These are phyloP conservation scores for Dolichallabes microphthalmus DNA, from an alignment of 2,113 vertebrate genomes.

Conservation along the genomic window DNA sequence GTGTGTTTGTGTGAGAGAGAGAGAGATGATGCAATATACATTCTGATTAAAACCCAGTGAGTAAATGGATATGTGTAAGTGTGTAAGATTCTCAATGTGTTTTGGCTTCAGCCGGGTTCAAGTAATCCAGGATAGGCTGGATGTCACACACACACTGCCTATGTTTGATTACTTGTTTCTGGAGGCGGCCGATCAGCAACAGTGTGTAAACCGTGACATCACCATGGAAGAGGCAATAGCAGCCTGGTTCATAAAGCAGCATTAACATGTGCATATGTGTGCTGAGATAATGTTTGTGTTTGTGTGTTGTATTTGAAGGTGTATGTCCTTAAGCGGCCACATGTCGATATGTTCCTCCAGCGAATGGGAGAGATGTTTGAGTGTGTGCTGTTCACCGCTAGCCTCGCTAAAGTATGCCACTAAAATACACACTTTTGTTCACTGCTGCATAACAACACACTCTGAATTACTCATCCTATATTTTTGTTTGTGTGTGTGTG, in stretches of 20 bases:
- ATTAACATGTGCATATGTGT: not conserved
- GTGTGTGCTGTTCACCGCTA: constrained; percentile 89
- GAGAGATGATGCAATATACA: too few species aligned
- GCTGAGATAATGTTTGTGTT: not conserved
- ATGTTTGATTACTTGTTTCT: constrained; percentile 87
- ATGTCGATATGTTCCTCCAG: constrained; percentile 85
- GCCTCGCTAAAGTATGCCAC: constrained; percentile 81
- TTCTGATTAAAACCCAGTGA: not conserved
- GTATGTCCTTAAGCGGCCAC: constrained; percentile 89
- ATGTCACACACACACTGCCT: constrained; percentile 72
- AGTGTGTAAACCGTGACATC: not conserved
- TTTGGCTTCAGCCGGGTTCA: constrained; percentile 75
- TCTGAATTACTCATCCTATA: not conserved
- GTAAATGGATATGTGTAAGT: not conserved
- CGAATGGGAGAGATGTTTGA: constrained; percentile 89
- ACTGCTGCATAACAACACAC: not conserved
- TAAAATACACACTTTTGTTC: not conserved
- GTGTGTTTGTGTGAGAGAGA: not conserved
- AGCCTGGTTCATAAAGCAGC: not conserved
- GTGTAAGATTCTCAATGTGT: not conserved
- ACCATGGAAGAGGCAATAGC: not conserved
- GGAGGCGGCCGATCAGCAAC: constrained; percentile 56
- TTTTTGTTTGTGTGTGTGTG: not conserved
- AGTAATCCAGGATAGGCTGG: constrained; percentile 96
- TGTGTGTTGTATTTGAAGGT: constrained; percentile 70